phyloP scores from a whole-genome alignment of 2,888 invertebrate genomes.

The Archips xylosteana region DNA sequence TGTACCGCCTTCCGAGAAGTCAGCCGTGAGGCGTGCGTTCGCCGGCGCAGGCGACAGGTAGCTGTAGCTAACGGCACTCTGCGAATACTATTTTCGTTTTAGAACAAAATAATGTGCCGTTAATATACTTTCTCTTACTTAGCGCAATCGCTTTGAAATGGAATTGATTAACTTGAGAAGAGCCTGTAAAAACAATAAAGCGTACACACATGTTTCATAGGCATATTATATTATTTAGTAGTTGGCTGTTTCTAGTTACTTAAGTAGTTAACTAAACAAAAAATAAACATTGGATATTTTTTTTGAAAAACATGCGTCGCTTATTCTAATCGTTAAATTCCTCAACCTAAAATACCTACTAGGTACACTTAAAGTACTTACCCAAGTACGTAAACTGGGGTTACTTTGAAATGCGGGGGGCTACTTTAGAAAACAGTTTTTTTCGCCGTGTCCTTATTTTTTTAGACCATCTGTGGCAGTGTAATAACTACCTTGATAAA shows the following conservation, averaged over 20 bases:
- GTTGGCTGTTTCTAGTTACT: not conserved
- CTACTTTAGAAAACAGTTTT: no score
- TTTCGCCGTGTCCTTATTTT: no score
- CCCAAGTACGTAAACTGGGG: no score
- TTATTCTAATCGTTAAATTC: no score
- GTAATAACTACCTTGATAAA: no score
- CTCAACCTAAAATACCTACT: no score
- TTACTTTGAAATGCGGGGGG: no score
- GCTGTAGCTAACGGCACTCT: slow-evolving; percentile 77
- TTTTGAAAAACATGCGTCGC: no score
- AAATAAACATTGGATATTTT: not conserved
- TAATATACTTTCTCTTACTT: slow-evolving; percentile 68
- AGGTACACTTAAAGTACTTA: no score
- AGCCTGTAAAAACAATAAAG: not conserved
- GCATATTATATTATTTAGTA: not conserved
- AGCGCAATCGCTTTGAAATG: slow-evolving; percentile 47
- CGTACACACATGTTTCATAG: not conserved
- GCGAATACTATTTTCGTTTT: slow-evolving; percentile 75
- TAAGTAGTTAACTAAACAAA: not conserved
- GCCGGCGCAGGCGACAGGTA: slow-evolving; percentile 75
- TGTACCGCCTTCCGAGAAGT: slow-evolving; percentile 81
- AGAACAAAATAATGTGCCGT: slow-evolving; percentile 68
- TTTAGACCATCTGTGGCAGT: no score
- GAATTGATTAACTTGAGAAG: slow-evolving; percentile 51
- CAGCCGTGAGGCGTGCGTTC: slow-evolving; percentile 55